These are phyloP conservation scores for Diphyllodes magnificus DNA, from an alignment of 2,113 vertebrate species.

Conservation along the genomic window DNA sequence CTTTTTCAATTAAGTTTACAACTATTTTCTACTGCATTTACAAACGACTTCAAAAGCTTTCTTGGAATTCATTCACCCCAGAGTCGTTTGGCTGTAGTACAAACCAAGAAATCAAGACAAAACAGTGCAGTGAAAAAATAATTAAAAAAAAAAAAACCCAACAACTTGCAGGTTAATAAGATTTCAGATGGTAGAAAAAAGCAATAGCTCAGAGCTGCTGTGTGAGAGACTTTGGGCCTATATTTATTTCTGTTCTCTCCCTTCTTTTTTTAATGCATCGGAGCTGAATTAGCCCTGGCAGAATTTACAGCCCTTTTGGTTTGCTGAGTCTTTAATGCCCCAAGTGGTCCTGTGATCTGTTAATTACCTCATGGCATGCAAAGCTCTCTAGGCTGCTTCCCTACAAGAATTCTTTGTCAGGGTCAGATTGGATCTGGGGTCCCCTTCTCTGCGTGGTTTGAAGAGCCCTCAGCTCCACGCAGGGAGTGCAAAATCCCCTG, in stretches of 20 bases:
- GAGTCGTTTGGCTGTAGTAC: not conserved
- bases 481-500: not conserved
- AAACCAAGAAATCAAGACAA: not conserved
- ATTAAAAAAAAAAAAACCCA: not conserved
- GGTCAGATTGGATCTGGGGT: not conserved
- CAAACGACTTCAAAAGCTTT: constrained; percentile 11
- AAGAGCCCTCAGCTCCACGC: no score
- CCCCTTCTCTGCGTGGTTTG: not conserved
- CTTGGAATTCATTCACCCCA: not conserved
- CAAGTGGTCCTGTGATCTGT: not conserved
- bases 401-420: not conserved
- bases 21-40: not conserved
- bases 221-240: not conserved
- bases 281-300: not conserved
- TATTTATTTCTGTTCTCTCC: constrained; percentile 6
- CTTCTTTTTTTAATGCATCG: not conserved
- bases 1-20: constrained; percentile 39
- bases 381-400: not conserved
- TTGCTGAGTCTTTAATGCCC: not conserved
- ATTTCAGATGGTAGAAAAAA: constrained; percentile 5
- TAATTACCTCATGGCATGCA: not conserved
- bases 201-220: not conserved
- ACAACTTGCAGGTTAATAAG: constrained; percentile 17
- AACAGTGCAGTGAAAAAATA: not conserved
- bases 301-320: not conserved